These are phyloP conservation scores for Channallabes apus DNA, from an alignment of 2,797 vertebrate genomes.

Conservation along the genomic window DNA sequence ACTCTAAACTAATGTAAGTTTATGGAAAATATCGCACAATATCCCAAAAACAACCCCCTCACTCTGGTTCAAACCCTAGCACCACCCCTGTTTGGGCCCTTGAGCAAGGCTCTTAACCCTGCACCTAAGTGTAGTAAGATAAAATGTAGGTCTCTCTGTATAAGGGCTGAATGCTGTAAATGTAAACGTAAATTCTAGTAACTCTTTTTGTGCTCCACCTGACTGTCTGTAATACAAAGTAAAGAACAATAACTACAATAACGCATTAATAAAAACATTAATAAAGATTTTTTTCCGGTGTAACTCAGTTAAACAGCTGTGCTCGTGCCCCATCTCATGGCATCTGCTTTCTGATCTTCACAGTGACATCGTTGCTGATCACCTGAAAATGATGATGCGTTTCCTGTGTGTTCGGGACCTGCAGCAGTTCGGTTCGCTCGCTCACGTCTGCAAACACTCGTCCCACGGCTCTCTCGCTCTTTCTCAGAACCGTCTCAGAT, in stretches of 20 bases:
- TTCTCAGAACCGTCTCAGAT: constrained; percentile 30
- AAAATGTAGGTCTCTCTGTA: too few relatives aligned
- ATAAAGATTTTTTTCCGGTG: not conserved
- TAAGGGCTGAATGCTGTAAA: too few relatives aligned
- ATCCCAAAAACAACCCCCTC: too few relatives aligned
- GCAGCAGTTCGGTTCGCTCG: constrained; percentile 59
- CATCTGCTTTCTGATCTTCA: not conserved
- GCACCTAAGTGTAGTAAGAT: too few relatives aligned
- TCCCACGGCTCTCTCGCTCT: not conserved
- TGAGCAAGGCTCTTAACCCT: too few relatives aligned
- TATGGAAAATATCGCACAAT: too few relatives aligned
- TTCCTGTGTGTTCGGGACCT: constrained; percentile 62
- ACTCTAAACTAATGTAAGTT: not conserved
- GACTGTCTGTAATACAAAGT: too few relatives aligned
- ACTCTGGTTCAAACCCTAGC: too few relatives aligned
- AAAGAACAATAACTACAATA: too few relatives aligned
- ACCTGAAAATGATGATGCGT: constrained; percentile 67
- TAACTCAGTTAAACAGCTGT: not conserved
- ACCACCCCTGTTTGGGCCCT: too few relatives aligned
- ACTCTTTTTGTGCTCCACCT: too few relatives aligned
- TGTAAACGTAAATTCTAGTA: too few relatives aligned
- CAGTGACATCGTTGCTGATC: not conserved
- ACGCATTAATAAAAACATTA: not conserved
- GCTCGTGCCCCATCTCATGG: not conserved
- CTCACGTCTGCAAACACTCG: not conserved